Conservation (phyloP, 2,797 vertebrate genomes). For the Tragelaphus oryx region DNA sequence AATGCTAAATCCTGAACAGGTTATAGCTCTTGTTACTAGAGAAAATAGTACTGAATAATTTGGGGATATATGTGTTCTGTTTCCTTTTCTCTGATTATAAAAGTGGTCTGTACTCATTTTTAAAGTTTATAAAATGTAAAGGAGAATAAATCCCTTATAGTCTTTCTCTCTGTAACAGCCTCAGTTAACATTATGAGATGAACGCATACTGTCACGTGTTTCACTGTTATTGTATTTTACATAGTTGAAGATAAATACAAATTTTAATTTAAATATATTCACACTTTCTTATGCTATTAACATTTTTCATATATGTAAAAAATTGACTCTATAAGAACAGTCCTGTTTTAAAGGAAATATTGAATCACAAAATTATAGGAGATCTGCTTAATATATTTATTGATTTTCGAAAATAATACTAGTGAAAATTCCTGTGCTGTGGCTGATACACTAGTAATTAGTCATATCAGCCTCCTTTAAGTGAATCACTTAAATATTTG, state of each 20-base stretch:
- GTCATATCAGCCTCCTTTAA: neutral
- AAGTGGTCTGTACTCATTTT: neutral
- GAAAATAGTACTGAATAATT: neutral
- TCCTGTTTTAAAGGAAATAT: neutral
- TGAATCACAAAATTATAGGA: neutral
- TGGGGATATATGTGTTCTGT: neutral
- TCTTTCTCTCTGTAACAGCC: neutral
- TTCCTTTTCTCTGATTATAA: slow-evolving; percentile 1
- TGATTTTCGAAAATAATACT: neutral
- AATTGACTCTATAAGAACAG: neutral
- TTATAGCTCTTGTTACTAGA: neutral
- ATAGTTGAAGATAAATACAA: neutral
- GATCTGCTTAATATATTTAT: neutral
- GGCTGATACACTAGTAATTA: neutral
- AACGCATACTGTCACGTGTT: neutral
- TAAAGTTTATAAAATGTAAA: slow-evolving; percentile 29
- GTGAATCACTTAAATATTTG: slow-evolving; percentile 19
- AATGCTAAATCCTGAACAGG: neutral
- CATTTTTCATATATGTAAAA: neutral
- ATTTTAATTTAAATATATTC: neutral
- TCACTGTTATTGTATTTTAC: neutral
- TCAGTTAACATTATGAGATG: slow-evolving; percentile 5
- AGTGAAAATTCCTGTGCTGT: slow-evolving; percentile 3
- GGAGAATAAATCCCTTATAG: neutral
- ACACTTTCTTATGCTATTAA: neutral